Evolutionary conservation across 2,797 vertebrate genomes (phyloP).

Genomic region (Hapalemur alaotrensis): DNA sequence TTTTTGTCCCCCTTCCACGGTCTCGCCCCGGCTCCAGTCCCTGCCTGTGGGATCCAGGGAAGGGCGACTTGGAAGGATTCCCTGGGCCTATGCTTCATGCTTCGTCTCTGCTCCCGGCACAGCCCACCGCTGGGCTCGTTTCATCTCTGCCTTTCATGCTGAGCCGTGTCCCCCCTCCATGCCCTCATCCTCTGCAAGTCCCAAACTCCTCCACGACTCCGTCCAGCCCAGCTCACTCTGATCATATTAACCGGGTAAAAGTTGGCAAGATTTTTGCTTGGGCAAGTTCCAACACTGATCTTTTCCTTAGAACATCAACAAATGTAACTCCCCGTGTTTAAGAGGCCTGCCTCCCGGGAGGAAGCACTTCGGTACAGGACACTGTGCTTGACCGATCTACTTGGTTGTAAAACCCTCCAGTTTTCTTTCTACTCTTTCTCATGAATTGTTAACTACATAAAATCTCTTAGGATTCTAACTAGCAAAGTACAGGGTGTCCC

Average conservation of each 20-base stretch:
- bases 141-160: neutral
- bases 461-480: neutral
- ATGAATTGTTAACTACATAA: neutral
- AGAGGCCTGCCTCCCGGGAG: neutral
- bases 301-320: neutral
- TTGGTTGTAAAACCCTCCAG: neutral
- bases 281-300: neutral
- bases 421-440: neutral
- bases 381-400: neutral
- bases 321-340: neutral
- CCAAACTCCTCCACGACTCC: neutral
- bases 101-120: neutral
- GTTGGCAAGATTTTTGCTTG: neutral
- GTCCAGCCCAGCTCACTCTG: neutral
- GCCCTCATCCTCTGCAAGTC: neutral
- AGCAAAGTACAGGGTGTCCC: neutral
- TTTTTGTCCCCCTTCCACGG: neutral
- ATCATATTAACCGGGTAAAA: neutral
- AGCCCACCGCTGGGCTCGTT: neutral
- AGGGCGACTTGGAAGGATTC: neutral
- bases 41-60: neutral
- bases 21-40: neutral
- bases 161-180: neutral
- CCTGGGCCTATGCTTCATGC: neutral
- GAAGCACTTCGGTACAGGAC: neutral